A percentile compares a stretch with the other conserved stretches of the same genome.
phyloP scores from a whole-genome alignment of 1,140 invertebrate genomes.

The Oedothorax gibbosus region DNA sequence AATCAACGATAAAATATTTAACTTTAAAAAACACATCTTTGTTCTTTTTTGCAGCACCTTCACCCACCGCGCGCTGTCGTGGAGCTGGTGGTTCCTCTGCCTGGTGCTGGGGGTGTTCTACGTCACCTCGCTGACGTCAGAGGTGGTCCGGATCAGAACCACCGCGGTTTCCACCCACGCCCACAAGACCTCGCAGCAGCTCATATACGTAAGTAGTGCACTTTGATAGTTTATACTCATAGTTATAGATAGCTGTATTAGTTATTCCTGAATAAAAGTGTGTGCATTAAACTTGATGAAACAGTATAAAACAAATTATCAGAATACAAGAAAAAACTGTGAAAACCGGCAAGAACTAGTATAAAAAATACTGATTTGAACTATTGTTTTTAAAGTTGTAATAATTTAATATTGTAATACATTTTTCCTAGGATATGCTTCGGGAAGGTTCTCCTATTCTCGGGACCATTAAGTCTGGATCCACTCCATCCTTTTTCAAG shows the following conservation, averaged over 20 bases:
- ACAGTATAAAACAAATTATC: too few species aligned
- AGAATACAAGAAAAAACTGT: too few species aligned
- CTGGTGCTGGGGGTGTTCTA: constrained; percentile 9
- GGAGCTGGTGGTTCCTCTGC: constrained; percentile 36
- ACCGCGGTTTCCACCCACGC: constrained; percentile 2
- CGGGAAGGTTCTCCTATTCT: constrained; percentile 3
- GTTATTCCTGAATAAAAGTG: too few species aligned
- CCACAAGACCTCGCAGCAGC: constrained; percentile 21
- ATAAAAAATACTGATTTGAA: too few species aligned
- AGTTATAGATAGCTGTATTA: too few species aligned
- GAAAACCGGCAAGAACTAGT: too few species aligned
- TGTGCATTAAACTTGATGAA: too few species aligned
- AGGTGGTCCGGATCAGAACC: neutral
- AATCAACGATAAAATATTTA: too few species aligned
- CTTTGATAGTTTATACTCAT: too few species aligned
- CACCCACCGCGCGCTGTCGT: constrained; percentile 30
- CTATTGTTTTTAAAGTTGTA: too few species aligned
- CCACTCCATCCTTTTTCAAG: constrained; percentile 5
- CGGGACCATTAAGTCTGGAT: constrained; percentile 2
- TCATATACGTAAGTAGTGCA: constrained; percentile 9
- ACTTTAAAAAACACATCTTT: too few species aligned
- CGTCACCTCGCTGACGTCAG: neutral
- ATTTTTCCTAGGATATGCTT: constrained; percentile 5
- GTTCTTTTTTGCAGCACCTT: constrained; percentile 13
- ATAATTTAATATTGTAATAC: neutral